Evolutionary conservation across 2,888 invertebrate genomes (phyloP).

Genomic region (Polia nebulosa): DNA sequence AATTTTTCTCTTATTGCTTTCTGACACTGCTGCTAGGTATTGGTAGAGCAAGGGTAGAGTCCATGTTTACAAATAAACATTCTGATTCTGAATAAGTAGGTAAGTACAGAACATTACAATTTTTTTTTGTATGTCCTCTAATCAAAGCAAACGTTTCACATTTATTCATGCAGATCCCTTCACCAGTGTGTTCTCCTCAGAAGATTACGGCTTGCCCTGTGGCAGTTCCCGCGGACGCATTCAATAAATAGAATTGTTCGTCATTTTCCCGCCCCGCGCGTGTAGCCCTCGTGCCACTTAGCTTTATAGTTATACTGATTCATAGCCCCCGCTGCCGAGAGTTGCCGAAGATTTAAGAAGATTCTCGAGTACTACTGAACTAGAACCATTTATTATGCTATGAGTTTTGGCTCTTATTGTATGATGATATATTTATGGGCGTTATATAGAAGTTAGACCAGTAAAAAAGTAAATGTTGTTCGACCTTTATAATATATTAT

Average conservation of each 20-base stretch:
- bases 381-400: too few species aligned
- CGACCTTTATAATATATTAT: background rate
- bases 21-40: too few species aligned
- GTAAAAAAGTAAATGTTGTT: background rate
- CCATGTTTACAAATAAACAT: too few species aligned
- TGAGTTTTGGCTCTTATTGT: background rate
- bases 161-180: background rate
- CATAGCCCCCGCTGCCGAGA: slow-evolving; percentile 31
- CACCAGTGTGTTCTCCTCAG: slow-evolving; percentile 8
- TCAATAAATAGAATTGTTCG: slow-evolving; percentile 36
- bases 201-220: slow-evolving; percentile 21
- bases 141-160: background rate
- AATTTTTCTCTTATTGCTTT: too few species aligned
- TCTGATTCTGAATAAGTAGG: background rate
- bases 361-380: background rate
- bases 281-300: slow-evolving; percentile 37
- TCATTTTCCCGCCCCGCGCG: slow-evolving; percentile 50
- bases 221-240: slow-evolving; percentile 25
- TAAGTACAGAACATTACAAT: background rate
- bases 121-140: background rate
- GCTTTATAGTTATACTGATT: slow-evolving; percentile 43
- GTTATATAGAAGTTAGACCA: background rate
- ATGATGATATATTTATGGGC: background rate
- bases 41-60: too few species aligned
- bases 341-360: slow-evolving; percentile 12